phyloP scores from a whole-genome alignment of 2,113 vertebrate species.

The Nyctibius bracteatus region DNA sequence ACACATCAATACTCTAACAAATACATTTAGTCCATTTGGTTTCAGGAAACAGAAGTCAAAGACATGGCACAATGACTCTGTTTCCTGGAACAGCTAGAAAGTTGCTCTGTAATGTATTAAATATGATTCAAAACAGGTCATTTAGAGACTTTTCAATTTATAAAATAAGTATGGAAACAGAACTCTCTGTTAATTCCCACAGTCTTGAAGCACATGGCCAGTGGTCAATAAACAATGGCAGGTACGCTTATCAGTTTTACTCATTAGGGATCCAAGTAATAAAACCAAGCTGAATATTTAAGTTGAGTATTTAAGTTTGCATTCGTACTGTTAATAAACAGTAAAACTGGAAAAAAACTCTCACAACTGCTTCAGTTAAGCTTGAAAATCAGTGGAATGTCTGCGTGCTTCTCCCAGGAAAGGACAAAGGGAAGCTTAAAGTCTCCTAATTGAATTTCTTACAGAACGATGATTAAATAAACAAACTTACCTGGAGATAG shows the following conservation, averaged over 20 bases:
- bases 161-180: neutral
- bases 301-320: neutral
- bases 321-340: neutral
- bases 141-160: neutral
- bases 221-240: neutral
- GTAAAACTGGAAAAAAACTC: rapidly evolving
- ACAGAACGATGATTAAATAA: neutral
- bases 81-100: neutral
- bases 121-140: neutral
- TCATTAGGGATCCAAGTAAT: neutral
- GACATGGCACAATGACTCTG: neutral
- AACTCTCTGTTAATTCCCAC: neutral
- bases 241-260: neutral
- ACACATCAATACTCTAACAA: neutral
- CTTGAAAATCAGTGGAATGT: rapidly evolving
- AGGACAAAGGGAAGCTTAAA: neutral
- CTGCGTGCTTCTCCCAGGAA: neutral
- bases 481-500: slow-evolving; percentile 85
- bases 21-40: neutral
- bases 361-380: neutral
- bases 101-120: neutral
- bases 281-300: neutral
- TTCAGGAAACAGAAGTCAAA: neutral
- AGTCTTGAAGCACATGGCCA: neutral
- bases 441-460: neutral